These are phyloP conservation scores for Amiota mariae DNA, from an alignment of 2,888 invertebrate species.

Conservation along the genomic window DNA sequence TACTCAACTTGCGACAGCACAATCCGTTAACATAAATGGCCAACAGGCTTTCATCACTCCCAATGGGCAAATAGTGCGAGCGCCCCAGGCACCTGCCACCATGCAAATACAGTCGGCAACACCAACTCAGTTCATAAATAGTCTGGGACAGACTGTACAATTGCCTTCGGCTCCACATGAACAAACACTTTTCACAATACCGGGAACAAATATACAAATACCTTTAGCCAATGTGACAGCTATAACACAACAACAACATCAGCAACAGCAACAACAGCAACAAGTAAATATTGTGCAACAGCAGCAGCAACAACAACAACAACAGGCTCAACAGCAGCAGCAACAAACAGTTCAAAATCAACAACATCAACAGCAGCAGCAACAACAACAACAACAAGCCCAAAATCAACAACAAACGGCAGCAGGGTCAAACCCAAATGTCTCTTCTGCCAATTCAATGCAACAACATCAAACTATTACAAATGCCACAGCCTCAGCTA, in stretches of 20 bases:
- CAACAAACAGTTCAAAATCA: conserved; percentile 49
- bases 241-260: conserved; percentile 40
- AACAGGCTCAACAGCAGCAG: conserved; percentile 47
- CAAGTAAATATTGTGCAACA: conserved; percentile 56
- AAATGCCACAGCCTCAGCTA: conserved; percentile 43
- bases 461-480: conserved; percentile 31
- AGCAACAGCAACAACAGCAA: conserved; percentile 58
- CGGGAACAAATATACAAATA: conserved; percentile 77
- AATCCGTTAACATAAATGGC: conserved; percentile 75
- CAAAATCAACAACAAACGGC: conserved; percentile 15
- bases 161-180: conserved; percentile 73
- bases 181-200: conserved; percentile 77
- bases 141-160: conserved; percentile 81
- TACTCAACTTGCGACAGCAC: conserved; percentile 72
- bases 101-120: conserved; percentile 69
- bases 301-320: conserved; percentile 61
- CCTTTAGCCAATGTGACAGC: conserved; percentile 71
- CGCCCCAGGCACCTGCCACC: conserved; percentile 73
- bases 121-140: conserved; percentile 81
- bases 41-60: conserved; percentile 76
- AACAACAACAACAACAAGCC: conserved; percentile 6
- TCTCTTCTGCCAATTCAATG: conserved; percentile 34
- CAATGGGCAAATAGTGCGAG: conserved; percentile 83
- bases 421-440: conserved; percentile 11
- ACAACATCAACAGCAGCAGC: conserved; percentile 39